phyloP scores from a whole-genome alignment of 1,140 invertebrate species.

The Drosophila trapezifrons region DNA sequence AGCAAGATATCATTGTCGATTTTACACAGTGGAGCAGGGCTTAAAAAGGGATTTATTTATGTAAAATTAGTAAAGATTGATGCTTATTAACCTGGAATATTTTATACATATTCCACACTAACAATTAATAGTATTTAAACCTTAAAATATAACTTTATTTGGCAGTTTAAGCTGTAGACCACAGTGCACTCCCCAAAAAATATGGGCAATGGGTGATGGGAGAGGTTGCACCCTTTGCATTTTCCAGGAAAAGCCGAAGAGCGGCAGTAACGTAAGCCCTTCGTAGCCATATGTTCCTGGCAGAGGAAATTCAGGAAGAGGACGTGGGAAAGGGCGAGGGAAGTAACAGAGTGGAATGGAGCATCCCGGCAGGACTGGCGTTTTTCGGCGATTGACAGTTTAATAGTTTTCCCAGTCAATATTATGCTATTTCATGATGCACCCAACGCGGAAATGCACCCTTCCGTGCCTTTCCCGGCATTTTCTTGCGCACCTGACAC shows the following conservation, averaged over 20 bases:
- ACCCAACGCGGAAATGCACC: constrained; percentile 31
- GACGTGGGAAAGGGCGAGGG: not conserved
- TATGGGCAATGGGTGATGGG: constrained; percentile 3
- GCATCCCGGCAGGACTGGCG: constrained; percentile 14
- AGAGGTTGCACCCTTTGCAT: not conserved
- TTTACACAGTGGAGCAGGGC: constrained; percentile 1
- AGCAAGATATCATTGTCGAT: constrained; percentile 4
- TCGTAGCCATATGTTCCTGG: constrained; percentile 16
- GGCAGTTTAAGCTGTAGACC: not conserved
- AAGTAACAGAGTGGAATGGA: not conserved
- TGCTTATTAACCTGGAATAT: too few species aligned
- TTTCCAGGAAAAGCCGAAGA: constrained; percentile 20
- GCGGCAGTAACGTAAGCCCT: constrained; percentile 23
- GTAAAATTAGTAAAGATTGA: too few species aligned
- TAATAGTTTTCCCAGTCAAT: constrained; percentile 78
- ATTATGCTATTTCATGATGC: constrained; percentile 71
- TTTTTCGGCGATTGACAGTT: constrained; percentile 68
- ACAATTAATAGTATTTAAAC: too few species aligned
- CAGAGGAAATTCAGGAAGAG: constrained; percentile 5
- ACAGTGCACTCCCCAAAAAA: constrained; percentile 5
- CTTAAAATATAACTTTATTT: fast-evolving
- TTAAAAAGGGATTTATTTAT: not conserved
- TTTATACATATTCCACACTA: too few species aligned
- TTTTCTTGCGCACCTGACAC: constrained; percentile 4
- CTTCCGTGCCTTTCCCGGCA: not conserved